Base-by-base conservation (phyloP, 2,113 vertebrate species). In the Pundamilia nyererei region DNA sequence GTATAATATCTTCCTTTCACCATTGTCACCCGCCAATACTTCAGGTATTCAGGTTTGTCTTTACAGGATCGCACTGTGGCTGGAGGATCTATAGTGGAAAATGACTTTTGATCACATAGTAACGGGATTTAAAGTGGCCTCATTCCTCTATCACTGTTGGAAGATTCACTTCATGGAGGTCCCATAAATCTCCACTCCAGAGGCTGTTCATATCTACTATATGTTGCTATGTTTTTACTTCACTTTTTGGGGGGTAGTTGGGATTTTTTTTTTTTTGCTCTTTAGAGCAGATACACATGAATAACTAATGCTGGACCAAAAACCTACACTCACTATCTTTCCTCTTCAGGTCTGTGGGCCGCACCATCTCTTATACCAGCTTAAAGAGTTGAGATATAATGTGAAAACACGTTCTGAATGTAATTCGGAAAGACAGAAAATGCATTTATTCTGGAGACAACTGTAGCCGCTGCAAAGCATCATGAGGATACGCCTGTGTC, bases 91-190 rank as follows among this genome's bases (percentile, higher is more conserved):
- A 29, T 87, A 91, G 91, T 87, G 89, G 89, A 87, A 87, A 93
- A 90, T 75, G 82, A 91, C 89, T 92, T 92, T 79, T 93, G 91
- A 95, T 93, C 88, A 91, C 90, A 86, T 86, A 80, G 82, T 87
- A 90, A 92, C 93, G 88, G 86, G 84, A 91, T 92, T 93, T 89
- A 90, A 93, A 95, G 92, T 93, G 92, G 51, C 87, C 81, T 88
- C 90, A 89, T 94, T 90, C 80, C 82, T 88, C 79, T 82, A 81
- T 91, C 86, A 92, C 84, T 89, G 87, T 81, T 87, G 38, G 47
- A 85, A 89, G 81, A 86, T 87, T 82, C 88, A 85, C 87, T 89
- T 92, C 83, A 80, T 89, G 84, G 81, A 90, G 85, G 87, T 86
- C 89, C 81, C 81, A 86, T 92, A 90, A 87, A 90, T 94, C 89